phyloP scores from a whole-genome alignment of 53 echinoderm and acorn worm genomes.

The Holothuria scabra region DNA sequence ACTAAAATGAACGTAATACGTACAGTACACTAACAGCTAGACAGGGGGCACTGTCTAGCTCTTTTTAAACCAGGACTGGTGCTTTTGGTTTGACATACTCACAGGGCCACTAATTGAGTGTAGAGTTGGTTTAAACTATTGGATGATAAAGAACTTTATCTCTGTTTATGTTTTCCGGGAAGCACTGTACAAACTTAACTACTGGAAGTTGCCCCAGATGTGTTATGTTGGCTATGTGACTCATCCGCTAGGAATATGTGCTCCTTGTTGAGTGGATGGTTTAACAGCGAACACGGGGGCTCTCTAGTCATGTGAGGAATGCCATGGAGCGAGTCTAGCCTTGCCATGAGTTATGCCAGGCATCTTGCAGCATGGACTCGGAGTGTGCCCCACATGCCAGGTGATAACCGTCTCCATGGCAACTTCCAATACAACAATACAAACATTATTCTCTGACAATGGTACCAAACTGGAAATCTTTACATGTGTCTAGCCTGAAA shows the following conservation, averaged over 20 bases:
- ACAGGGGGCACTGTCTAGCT: too few relatives aligned
- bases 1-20: too few relatives aligned
- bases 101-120: too few relatives aligned
- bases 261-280: too few relatives aligned
- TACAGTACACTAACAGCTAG: too few relatives aligned
- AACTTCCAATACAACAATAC: conserved; percentile 20
- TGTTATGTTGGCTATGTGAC: conserved; percentile 34
- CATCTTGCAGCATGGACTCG: conserved; percentile 6
- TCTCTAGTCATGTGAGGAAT: conserved; percentile 32
- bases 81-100: too few relatives aligned
- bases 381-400: conserved; percentile 23
- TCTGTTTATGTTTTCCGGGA: too few relatives aligned
- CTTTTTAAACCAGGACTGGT: too few relatives aligned
- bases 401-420: conserved; percentile 32
- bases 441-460: background rate
- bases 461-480: too few relatives aligned
- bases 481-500: too few relatives aligned
- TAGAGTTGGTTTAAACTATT: too few relatives aligned
- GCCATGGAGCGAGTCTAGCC: conserved; percentile 6
- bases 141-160: too few relatives aligned
- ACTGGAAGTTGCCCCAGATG: background rate
- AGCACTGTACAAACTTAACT: background rate
- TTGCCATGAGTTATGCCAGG: conserved; percentile 21
- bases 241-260: background rate
- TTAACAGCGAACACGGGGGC: background rate